Base-by-base conservation (phyloP, 2,113 vertebrate genomes). In the Centropristis striata region DNA sequence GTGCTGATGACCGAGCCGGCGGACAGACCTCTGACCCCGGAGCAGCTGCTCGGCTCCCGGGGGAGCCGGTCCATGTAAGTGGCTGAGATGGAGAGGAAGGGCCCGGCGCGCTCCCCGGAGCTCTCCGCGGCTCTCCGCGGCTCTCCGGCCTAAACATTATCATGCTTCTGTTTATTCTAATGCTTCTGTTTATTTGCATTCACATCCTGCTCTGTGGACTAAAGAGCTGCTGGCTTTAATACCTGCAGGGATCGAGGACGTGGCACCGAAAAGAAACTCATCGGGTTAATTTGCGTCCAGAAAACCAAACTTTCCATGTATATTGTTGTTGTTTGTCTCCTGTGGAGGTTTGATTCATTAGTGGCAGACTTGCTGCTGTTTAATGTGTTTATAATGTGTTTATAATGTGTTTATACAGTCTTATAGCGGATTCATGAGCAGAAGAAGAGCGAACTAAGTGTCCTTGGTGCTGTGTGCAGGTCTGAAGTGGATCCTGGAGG, bases 11-110 rank as follows among this genome's bases (percentile, higher is more conserved):
- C 50, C 82, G 94, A 95, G 64, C 87, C 61, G 76, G 73, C 88
- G 75, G 93, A 92, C 68, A 14, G 82, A 78, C 75, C 84, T 25
- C 42, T 71, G 61, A 90, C 86, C 70, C 78, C 90, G 32, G 92
- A 94, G 23, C 83, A 59, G 69, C 68, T 82, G 51, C 51, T 5
- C 39, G 72, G 93, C 13, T 81, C 84, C 59, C 84, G 90, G 1
- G 91, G 89, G 82, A 86, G 25, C 28, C 89, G 89, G 42, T 46
- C 85, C 12, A 90, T 81, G 94, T 95, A 83, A 91, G 93, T 93
- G 7, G 50, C 23, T 61, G 7, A 73, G 86, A 83, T 81, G 83
- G 69, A 63, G 54, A 55, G 46, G 27, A 58, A 51, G 54, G 76
- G 78, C 80, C 77, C 32, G 60, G n/a, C n/a, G n/a, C n/a, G n/a